phyloP scores from a whole-genome alignment of 2,113 vertebrate genomes.

The Gyps fulvus region DNA sequence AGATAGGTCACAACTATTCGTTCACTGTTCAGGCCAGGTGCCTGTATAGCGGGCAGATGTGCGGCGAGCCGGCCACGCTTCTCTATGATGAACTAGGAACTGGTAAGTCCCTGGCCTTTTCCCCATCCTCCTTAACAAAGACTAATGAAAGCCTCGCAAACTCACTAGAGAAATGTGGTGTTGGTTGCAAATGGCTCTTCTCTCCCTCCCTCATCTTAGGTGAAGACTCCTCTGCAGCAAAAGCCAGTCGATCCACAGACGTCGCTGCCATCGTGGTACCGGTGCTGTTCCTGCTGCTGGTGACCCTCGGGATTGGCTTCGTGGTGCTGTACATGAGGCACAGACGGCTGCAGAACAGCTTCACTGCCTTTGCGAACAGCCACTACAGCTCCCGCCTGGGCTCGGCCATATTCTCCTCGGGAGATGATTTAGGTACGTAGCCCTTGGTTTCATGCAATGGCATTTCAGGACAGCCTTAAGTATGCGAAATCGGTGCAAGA shows the following conservation, averaged over 20 bases:
- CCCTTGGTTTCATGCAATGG: background rate
- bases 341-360: constrained; percentile 90
- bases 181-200: accelerated
- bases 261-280: constrained; percentile 91
- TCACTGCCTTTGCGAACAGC: constrained; percentile 94
- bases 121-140: background rate
- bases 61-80: constrained; percentile 86
- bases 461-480: background rate
- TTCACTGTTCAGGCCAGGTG: constrained; percentile 91
- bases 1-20: constrained; percentile 90
- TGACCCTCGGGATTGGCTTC: constrained; percentile 83
- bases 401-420: constrained; percentile 94
- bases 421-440: constrained; percentile 89
- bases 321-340: constrained; percentile 87
- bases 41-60: constrained; percentile 86
- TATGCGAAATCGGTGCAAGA: accelerated
- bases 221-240: constrained; percentile 4
- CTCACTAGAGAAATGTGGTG: background rate
- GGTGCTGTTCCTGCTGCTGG: constrained; percentile 88
- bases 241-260: constrained; percentile 69
- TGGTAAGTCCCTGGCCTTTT: constrained; percentile 54
- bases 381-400: constrained; percentile 97
- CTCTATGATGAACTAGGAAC: constrained; percentile 82
- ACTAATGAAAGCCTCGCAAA: background rate
- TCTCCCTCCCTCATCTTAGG: constrained; percentile 37